These are phyloP conservation scores for Minunthozetes semirufus DNA, from an alignment of 2,888 invertebrate genomes.

Conservation along the genomic window DNA sequence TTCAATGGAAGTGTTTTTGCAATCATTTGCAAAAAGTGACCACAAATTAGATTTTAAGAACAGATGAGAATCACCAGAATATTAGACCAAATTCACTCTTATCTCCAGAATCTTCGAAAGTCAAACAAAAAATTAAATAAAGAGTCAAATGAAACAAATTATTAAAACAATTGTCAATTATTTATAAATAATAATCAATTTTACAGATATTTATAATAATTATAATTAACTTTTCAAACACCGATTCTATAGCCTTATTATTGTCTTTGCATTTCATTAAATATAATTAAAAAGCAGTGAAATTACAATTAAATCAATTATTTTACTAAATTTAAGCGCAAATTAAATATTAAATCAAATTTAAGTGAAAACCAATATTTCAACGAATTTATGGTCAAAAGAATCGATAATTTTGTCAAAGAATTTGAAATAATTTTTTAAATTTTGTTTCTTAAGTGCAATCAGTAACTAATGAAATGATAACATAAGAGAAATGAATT, in stretches of 20 bases:
- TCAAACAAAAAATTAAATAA: not conserved
- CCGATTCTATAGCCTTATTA: slow-evolving; percentile 20
- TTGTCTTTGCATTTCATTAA: slow-evolving; percentile 9
- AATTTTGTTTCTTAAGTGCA: slow-evolving; percentile 12
- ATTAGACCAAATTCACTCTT: not conserved
- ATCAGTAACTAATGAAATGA: slow-evolving; percentile 23
- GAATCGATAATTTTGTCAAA: not conserved
- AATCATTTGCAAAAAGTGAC: not conserved
- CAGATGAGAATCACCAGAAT: not conserved
- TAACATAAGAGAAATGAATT: not conserved
- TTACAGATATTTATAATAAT: slow-evolving; percentile 18
- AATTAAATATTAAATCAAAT: not conserved
- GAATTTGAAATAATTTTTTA: not conserved
- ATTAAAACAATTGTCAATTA: not conserved
- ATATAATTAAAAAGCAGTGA: not conserved
- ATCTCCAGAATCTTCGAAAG: not conserved
- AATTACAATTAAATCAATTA: not conserved
- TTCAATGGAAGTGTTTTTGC: slow-evolving; percentile 16
- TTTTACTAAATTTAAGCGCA: not conserved
- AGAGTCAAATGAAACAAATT: not conserved
- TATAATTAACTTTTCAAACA: slow-evolving; percentile 15
- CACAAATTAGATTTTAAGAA: not conserved
- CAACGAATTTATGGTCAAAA: not conserved
- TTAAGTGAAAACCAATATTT: not conserved
- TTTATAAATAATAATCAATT: not conserved